Evolutionary conservation across 1,140 invertebrate genomes (phyloP).

Genomic region (Zaprionus inermis): DNA sequence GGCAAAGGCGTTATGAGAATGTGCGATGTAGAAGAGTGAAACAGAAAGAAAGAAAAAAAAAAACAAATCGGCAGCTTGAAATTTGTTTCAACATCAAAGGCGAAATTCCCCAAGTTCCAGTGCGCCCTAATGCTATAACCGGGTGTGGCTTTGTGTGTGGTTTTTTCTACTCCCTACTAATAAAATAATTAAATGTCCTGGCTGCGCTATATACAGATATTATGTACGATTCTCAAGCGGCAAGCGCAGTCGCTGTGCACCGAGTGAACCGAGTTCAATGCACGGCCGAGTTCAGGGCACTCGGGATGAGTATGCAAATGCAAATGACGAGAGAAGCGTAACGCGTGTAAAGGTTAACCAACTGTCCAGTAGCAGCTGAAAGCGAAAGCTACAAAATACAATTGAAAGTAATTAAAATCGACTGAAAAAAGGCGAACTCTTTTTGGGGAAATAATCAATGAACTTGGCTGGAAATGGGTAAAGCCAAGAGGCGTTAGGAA

Average conservation of each 20-base stretch:
- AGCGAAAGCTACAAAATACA: constrained; percentile 15
- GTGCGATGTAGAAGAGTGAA: not conserved
- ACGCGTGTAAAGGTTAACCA: constrained; percentile 7
- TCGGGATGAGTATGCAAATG: constrained; percentile 31
- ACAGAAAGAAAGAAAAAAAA: constrained; percentile 16
- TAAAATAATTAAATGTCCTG: constrained; percentile 21
- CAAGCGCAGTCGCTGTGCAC: not conserved
- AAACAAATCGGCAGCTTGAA: not conserved
- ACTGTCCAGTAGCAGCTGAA: constrained; percentile 23
- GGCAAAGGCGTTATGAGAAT: constrained; percentile 1
- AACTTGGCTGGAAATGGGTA: not conserved
- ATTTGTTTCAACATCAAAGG: constrained; percentile 31
- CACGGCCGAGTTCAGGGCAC: constrained; percentile 10
- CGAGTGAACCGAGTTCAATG: constrained; percentile 20
- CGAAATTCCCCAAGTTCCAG: constrained; percentile 14
- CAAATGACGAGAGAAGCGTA: constrained; percentile 8
- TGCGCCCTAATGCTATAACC: not conserved
- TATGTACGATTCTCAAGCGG: not conserved
- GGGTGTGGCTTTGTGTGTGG: not conserved
- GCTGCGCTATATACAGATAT: not conserved
- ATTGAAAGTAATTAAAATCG: constrained; percentile 26
- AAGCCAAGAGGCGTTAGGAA: not conserved
- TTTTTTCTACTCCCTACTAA: not conserved
- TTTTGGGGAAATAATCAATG: constrained; percentile 19
- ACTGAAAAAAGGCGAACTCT: constrained; percentile 13